Evolutionary conservation across 23 tunicate species (phyloP), one percentile per base, ranked within the genome.

Genomic region (Styela clava): DNA sequence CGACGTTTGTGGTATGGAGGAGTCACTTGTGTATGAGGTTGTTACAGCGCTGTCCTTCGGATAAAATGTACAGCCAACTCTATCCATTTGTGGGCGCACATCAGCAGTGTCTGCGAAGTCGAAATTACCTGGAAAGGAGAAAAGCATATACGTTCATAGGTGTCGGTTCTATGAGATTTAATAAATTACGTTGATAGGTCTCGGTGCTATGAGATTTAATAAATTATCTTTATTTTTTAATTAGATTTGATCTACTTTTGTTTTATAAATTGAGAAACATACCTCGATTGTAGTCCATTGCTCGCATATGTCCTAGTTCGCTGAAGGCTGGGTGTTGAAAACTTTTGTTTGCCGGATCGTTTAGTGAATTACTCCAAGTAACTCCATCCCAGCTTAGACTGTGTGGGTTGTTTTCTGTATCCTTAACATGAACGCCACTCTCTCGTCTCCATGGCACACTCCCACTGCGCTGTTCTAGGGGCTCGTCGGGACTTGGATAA

Each of bases 311-410:
- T 21, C 24, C 34, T 71, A 16, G 35, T 16, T 71, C 77, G 77
- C 29, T 31, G 16, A 18, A 30, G 34, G 32, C 34, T 16, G 35
- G 3, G 35, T 22, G 32, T 30, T 71, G 35, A 35, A 71, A 30
- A 30, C 16, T 31, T 32, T 12, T 16, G 16, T 31, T 22, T 12
- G 35, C 9, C 16, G 71, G 31, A 7, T 26, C 23, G 35, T 22
- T 44, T 16, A 76, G 21, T 64, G 52, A 24, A 2, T 2, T 52
- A 52, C 33, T 76, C 81, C 81, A 76, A 22, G 81, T 26, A 21
- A 44, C 64, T 25, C 52, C 81, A 56, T 76, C 81, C 81, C 63
- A 76, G 27, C 81, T 76, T 44, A 44, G 37, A 44, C 81, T 76
- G 65, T 76, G 65, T 5, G 52, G 81, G 23, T 44, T 44, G 3